Percentiles rank a stretch among this genome's conserved stretches.
Conservation (phyloP, 2,888 invertebrate genomes). For the Hirudinaria manillensis region DNA sequence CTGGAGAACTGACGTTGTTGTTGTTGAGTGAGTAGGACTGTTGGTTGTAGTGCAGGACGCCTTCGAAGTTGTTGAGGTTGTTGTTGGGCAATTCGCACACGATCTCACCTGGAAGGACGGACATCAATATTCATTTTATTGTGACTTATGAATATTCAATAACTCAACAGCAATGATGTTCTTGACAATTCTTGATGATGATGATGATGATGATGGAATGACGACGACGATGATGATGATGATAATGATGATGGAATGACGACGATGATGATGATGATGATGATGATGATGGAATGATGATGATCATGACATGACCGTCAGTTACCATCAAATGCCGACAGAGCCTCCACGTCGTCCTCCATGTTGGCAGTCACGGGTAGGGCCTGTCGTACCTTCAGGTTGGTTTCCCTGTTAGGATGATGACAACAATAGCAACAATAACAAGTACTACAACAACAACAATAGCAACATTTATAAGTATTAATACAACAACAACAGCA, state of each 20-base stretch:
- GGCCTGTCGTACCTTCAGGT: constrained; percentile 94
- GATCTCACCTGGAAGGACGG: constrained; percentile 67
- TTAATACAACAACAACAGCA: no score
- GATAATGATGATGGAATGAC: no score
- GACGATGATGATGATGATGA: no score
- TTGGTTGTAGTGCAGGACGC: constrained; percentile 68
- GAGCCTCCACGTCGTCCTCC: constrained; percentile 71
- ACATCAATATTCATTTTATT: neutral
- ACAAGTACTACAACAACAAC: no score
- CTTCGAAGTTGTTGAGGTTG: constrained; percentile 93
- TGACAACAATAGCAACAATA: no score
- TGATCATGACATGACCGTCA: no score
- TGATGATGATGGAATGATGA: no score
- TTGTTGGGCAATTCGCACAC: constrained; percentile 97
- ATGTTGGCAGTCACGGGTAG: constrained; percentile 81
- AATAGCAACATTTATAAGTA: no score
- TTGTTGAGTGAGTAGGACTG: constrained; percentile 79
- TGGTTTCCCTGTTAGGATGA: constrained; percentile 73
- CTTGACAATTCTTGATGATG: neutral
- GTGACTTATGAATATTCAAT: no score
- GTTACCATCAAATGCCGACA: constrained; percentile 79
- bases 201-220: neutral
- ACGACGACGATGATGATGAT: neutral
- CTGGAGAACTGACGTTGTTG: constrained; percentile 60
- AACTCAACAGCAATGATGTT: no score